Evolutionary conservation across 1,140 invertebrate genomes (phyloP).

Genomic region (Galleria mellonella): DNA sequence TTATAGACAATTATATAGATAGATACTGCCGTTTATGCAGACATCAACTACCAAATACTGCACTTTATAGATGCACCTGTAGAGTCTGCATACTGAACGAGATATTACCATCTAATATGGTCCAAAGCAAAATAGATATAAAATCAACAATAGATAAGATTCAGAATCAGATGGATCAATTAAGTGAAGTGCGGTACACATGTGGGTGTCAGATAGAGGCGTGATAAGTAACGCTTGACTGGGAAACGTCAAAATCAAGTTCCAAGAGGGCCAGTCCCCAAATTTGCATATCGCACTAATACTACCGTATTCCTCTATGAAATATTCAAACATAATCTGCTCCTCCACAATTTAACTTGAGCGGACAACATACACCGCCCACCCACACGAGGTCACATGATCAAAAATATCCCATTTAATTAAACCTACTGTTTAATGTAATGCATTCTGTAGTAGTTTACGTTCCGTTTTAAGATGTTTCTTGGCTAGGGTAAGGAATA

Average conservation of each 20-base stretch:
- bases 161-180: too few relatives aligned
- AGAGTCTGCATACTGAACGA: slow-evolving; percentile 9
- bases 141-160: not conserved
- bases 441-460: not conserved
- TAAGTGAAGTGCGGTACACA: slow-evolving; percentile 3
- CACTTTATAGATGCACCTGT: not conserved
- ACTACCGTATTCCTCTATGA: slow-evolving; percentile 23
- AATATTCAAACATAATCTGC: slow-evolving; percentile 35
- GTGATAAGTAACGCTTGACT: slow-evolving; percentile 25
- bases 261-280: slow-evolving; percentile 26
- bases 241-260: slow-evolving; percentile 30
- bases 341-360: slow-evolving; percentile 24
- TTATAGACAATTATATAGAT: too few relatives aligned
- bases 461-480: slow-evolving; percentile 21
- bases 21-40: too few relatives aligned
- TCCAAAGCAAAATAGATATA: too few relatives aligned
- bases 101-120: not conserved
- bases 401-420: slow-evolving; percentile 13
- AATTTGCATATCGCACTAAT: slow-evolving; percentile 41
- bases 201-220: slow-evolving; percentile 16
- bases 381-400: not conserved
- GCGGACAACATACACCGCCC: slow-evolving; percentile 9
- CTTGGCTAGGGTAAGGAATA: slow-evolving; percentile 32
- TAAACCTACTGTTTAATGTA: slow-evolving; percentile 4
- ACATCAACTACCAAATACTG: not conserved